These are phyloP conservation scores for Microchrysa polita DNA, from an alignment of 2,888 invertebrate species.

Conservation along the genomic window DNA sequence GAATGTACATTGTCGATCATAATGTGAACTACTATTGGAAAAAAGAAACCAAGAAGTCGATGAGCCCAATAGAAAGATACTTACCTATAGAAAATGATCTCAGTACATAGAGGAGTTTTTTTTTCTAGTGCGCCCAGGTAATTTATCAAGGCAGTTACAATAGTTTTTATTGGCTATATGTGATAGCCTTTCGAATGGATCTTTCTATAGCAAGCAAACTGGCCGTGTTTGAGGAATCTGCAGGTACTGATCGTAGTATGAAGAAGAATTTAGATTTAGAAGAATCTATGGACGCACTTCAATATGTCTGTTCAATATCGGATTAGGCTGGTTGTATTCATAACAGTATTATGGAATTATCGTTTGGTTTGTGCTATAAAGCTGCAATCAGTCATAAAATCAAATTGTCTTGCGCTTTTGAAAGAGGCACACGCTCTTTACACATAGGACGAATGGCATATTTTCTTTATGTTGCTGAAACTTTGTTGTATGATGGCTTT, in stretches of 20 bases:
- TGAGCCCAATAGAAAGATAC: slow-evolving; percentile 10
- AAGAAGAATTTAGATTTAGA: slow-evolving; percentile 17
- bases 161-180: slow-evolving; percentile 38
- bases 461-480: slow-evolving; percentile 3
- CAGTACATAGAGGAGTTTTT: no score
- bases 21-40: not conserved
- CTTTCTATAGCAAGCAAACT: no score
- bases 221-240: no score
- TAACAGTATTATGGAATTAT: slow-evolving; percentile 23
- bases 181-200: slow-evolving; percentile 21
- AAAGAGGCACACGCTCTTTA: slow-evolving; percentile 10
- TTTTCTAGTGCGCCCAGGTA: slow-evolving; percentile 25
- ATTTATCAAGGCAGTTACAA: slow-evolving; percentile 44
- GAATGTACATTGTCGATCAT: slow-evolving; percentile 42
- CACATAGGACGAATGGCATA: slow-evolving; percentile 5
- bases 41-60: not conserved
- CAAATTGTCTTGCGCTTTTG: not conserved
- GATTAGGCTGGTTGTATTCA: slow-evolving; percentile 14
- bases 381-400: slow-evolving; percentile 19
- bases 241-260: not conserved
- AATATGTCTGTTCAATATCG: slow-evolving; percentile 20
- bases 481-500: not conserved
- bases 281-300: not conserved
- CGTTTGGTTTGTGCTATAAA: slow-evolving; percentile 7
- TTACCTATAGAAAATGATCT: slow-evolving; percentile 3